A percentile compares a stretch with the other conserved stretches of the same genome.
Conservation (phyloP, 2,797 vertebrate species). For the Thamnophis elegans region DNA sequence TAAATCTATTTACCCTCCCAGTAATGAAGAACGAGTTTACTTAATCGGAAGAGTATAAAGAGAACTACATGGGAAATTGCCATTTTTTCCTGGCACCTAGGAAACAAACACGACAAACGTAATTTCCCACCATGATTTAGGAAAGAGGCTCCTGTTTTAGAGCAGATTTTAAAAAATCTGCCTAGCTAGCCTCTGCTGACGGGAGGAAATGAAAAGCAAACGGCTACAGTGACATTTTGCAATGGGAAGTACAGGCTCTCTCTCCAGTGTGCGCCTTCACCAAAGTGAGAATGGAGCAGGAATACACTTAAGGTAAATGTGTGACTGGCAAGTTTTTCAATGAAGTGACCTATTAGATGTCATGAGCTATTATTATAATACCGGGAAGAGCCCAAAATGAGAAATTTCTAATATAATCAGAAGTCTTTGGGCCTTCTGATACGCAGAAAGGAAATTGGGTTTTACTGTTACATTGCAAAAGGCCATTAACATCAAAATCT, state of each 20-base stretch:
- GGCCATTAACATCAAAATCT: not conserved
- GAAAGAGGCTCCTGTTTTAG: conserved; percentile 24
- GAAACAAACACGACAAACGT: conserved; percentile 25
- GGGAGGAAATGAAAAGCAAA: conserved; percentile 50
- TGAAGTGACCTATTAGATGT: conserved; percentile 41
- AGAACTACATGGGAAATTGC: conserved; percentile 18
- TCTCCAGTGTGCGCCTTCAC: conserved; percentile 52
- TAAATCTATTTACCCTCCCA: conserved; percentile 32
- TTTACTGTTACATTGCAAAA: conserved; percentile 23
- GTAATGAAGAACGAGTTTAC: conserved; percentile 43
- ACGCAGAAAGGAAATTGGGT: conserved; percentile 40
- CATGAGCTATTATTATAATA: conserved; percentile 9
- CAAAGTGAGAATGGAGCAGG: conserved; percentile 53
- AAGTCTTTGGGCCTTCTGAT: conserved; percentile 33
- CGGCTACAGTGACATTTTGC: conserved; percentile 42
- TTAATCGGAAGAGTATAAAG: conserved; percentile 28
- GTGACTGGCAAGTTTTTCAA: conserved; percentile 36
- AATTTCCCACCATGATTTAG: conserved; percentile 12
- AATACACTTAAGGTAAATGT: conserved; percentile 27
- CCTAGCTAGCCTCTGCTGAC: conserved; percentile 48
- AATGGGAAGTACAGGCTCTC: conserved; percentile 31
- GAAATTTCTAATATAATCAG: conserved; percentile 43
- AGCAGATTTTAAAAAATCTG: conserved; percentile 43
- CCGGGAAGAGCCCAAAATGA: conserved; percentile 30
- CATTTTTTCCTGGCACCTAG: conserved; percentile 16